Conservation (phyloP, 1,140 invertebrate genomes). For the Drosophila neocordata region DNA sequence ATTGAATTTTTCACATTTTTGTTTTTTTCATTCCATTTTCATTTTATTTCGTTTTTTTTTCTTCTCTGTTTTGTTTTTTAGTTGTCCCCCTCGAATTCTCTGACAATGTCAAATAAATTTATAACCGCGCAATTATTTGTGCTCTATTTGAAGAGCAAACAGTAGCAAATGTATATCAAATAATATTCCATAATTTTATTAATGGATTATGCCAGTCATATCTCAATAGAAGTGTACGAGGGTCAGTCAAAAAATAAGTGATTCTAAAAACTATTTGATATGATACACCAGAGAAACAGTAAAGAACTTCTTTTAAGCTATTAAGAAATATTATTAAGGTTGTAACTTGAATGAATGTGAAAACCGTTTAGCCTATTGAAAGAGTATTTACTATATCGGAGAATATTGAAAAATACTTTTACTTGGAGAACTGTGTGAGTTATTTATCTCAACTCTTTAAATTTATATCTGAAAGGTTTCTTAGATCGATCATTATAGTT, state of each 20-base stretch:
- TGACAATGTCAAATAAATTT: constrained; percentile 9
- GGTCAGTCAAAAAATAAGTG: not conserved
- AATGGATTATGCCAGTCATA: constrained; percentile 67
- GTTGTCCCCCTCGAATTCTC: not conserved
- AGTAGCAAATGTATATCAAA: constrained; percentile 16
- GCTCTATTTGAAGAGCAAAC: constrained; percentile 3
- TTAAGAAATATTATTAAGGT: no score
- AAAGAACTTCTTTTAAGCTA: no score
- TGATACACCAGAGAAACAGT: no score
- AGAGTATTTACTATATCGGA: no score
- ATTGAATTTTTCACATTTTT: constrained; percentile 51
- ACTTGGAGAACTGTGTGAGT: no score
- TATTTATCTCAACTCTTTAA: no score
- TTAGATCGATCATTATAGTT: no score
- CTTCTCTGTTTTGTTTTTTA: not conserved
- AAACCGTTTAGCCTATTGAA: no score
- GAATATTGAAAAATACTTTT: not conserved
- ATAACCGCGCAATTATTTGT: constrained; percentile 47
- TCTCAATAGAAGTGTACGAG: not conserved
- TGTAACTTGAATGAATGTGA: no score
- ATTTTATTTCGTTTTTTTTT: not conserved
- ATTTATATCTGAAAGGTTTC: no score
- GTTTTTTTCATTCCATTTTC: no score
- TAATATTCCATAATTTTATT: constrained; percentile 69
- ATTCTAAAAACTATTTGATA: no score